Percentiles rank a stretch among this genome's conserved stretches.
Evolutionary conservation across 2,113 vertebrate species (phyloP).

Genomic region (Platichthys stellatus): DNA sequence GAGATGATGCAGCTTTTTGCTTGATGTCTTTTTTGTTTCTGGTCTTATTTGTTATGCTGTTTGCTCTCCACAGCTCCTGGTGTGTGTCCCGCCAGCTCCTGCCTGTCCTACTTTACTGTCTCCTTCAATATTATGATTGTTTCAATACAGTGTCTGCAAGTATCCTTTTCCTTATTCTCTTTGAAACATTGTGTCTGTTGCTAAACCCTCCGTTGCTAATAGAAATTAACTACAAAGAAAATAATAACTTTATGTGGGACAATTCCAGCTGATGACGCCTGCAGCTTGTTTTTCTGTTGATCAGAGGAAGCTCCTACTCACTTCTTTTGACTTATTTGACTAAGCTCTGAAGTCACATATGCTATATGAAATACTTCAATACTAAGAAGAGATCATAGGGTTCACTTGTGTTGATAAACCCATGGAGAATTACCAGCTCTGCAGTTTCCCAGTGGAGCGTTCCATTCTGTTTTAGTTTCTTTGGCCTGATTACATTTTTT

Average conservation of each 20-base stretch:
- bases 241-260: not conserved
- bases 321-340: no score
- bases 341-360: no score
- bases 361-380: no score
- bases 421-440: no score
- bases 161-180: not conserved
- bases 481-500: no score
- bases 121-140: slow-evolving; percentile 29
- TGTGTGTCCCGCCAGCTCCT: slow-evolving; percentile 16
- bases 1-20: slow-evolving; percentile 9
- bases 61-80: slow-evolving; percentile 26
- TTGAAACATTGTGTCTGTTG: not conserved
- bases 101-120: slow-evolving; percentile 36
- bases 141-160: slow-evolving; percentile 6
- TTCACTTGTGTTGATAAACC: no score
- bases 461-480: no score
- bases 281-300: not conserved
- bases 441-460: no score
- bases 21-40: slow-evolving; percentile 40
- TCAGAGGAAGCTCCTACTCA: no score
- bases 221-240: not conserved
- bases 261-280: not conserved
- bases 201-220: not conserved
- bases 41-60: slow-evolving; percentile 51
- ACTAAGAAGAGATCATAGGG: no score